Evolutionary conservation across 2,888 invertebrate species (phyloP), one percentile per base, ranked within the genome.

Genomic region (Stenodera caucasica): DNA sequence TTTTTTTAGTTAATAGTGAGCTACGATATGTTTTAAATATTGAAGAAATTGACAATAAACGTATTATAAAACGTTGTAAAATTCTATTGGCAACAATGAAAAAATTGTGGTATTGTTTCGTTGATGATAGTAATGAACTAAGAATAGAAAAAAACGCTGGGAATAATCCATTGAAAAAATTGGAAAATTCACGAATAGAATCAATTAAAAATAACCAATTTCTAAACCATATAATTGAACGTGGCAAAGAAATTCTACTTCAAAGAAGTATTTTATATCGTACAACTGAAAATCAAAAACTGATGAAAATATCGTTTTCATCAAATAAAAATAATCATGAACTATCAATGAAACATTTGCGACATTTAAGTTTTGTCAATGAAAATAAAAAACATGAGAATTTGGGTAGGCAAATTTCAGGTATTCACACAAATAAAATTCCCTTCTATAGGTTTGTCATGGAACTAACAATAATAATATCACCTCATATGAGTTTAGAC

Each of bases 191-290:
- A 26, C 58, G 40, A n/a, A 15, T 52, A 26, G n/a, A 32, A 53
- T 29, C 35, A 50, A 37, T 37, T 3, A 32, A 40, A 23, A 60
- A 59, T 33, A 70, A 71, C 57, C 57, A 49, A 18, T 69, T 68
- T 58, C 53, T 78, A 37, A 69, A 72, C 26, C 71, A 74, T 23
- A 72, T 78, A 12, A 69, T 74, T 21, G 66, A 65, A 21, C 71
- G 70, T 64, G 76, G 77, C 12, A 70, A 74, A 63, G 66, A 76
- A 61, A 72, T 79, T 54, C 60, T 78, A 23, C 73, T 76, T 67
- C 75, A 79, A 50, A 66, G 78, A 23, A 80, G 79, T 62, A 70
- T 78, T 33, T 66, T 78, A 35, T 76, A 77, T 64, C 69, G 65
- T 54, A 75, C 71, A 11, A 73, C 75, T 12, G 55, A 57, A 1